phyloP scores from a whole-genome alignment of 2,888 invertebrate species.

The Tromatobia lineatoria region DNA sequence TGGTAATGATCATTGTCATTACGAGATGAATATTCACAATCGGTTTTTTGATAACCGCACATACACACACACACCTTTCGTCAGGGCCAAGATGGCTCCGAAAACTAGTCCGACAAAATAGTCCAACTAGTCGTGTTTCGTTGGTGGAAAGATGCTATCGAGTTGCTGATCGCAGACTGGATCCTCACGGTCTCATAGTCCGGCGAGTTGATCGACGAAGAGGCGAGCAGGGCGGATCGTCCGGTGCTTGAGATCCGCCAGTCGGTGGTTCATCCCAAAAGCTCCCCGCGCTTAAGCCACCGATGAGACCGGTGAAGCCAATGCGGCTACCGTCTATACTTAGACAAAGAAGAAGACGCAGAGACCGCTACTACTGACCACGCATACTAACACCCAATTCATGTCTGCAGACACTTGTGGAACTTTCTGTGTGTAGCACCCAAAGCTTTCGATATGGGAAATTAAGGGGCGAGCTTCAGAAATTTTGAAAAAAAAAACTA shows the following conservation, averaged over 20 bases:
- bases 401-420: background rate
- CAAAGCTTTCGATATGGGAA: conserved; percentile 17
- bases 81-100: conserved; percentile 47
- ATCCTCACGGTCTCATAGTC: conserved; percentile 73
- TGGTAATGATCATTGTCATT: background rate
- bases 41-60: background rate
- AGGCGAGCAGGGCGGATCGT: conserved; percentile 64
- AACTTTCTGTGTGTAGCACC: background rate
- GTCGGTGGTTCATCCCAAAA: conserved; percentile 72
- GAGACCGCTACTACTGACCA: conserved; percentile 79
- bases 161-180: conserved; percentile 80
- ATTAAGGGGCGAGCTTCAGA: too few relatives aligned
- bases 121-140: conserved; percentile 54
- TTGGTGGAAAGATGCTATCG: conserved; percentile 75
- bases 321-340: conserved; percentile 84
- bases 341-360: conserved; percentile 80
- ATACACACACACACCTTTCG: conserved; percentile 59
- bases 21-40: background rate
- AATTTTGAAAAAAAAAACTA: too few relatives aligned
- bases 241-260: conserved; percentile 64
- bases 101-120: conserved; percentile 42
- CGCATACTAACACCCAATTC: conserved; percentile 68
- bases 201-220: conserved; percentile 79
- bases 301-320: conserved; percentile 75
- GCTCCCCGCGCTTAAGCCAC: conserved; percentile 43